Base-by-base conservation (phyloP, 2,888 invertebrate species). In the Agrotis ipsilon region DNA sequence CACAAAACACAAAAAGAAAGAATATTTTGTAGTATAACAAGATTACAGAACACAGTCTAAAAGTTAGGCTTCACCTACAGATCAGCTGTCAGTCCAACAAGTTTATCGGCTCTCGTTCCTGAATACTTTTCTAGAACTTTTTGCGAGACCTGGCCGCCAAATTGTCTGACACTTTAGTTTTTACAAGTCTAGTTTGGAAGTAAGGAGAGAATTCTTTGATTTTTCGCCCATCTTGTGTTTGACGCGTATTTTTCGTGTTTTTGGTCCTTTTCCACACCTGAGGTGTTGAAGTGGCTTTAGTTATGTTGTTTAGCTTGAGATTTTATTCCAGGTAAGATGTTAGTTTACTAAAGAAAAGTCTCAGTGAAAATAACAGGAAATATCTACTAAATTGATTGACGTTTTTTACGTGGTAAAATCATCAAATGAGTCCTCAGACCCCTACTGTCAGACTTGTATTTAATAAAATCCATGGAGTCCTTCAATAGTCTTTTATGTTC, bases 91-190 rank as follows among this genome's bases (percentile, higher is more conserved):
- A 75, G 66, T 72, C 43, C 48, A 68, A 49, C 46, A 52, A 21
- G 81, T 79, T 81, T 79, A 81, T 81, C 70, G 51, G 62, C 65
- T 57, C 24, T 16, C 54, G 51, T 45, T 68, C 68, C 48, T 24
- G 54, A 71, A 58, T 61, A 57, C 68, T 69, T 57, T 64, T 52
- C 60, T 72, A 65, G 58, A 78, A 72, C 51, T 81, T 83, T 82
- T 82, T 75, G 60, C 51, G 27, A 32, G 43, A 27, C 24, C 27
- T 51, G 59, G 46, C 59, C 63, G 75, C 70, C 72, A 71, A 75
- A 82, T 76, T 68, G 78, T 78, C 75, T 78, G 51, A 55, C 67
- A 64, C 70, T 76, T 69, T 62, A 48, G 59, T 75, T 78, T 82
- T 80, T 64, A 24, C 27, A 45, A 75, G 52, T 69, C 62, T 64